Conservation (phyloP, 2,113 vertebrate genomes). For the Dolichotis patagonum region DNA sequence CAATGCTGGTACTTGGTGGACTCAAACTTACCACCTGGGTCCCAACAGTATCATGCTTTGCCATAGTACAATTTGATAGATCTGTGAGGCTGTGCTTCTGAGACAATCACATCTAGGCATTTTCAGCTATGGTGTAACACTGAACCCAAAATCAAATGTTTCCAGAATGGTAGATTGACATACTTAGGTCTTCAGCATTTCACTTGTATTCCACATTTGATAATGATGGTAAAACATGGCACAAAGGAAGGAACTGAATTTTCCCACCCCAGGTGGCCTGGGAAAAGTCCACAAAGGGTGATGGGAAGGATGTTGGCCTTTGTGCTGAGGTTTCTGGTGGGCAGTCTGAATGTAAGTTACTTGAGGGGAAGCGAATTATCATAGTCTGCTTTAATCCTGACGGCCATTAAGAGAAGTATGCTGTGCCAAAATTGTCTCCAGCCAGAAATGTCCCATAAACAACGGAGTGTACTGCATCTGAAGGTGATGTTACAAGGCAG, state of each 20-base stretch:
- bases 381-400: not conserved
- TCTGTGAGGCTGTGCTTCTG: not conserved
- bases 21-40: not conserved
- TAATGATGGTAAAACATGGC: not conserved
- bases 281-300: not conserved
- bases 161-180: not conserved
- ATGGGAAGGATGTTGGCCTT: accelerated
- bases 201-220: not conserved
- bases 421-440: not conserved
- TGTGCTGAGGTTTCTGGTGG: not conserved
- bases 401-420: not conserved
- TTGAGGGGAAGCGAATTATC: not conserved
- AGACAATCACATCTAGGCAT: not conserved
- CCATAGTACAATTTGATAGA: accelerated
- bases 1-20: not conserved
- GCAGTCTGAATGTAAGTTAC: not conserved
- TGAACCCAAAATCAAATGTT: not conserved
- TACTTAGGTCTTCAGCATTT: not conserved
- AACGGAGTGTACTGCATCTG: not conserved
- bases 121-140: not conserved
- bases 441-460: not conserved
- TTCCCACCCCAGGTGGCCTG: too few species aligned
- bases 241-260: not conserved
- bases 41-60: not conserved
- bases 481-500: not conserved